Conservation (phyloP, 2,888 invertebrate genomes). For the Lepas anatifera region DNA sequence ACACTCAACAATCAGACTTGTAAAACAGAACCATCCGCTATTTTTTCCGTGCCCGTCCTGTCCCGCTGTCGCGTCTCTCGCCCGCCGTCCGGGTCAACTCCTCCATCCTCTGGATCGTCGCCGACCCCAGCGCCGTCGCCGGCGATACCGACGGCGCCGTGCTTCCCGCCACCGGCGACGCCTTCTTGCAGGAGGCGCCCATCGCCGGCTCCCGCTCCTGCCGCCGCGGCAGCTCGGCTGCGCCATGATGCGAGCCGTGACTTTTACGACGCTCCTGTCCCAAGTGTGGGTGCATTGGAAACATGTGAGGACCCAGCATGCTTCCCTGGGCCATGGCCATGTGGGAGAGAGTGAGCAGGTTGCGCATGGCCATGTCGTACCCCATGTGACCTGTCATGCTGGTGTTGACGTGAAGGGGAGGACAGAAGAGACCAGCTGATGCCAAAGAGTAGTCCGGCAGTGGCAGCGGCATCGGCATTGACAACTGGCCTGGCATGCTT, state of each 20-base stretch:
- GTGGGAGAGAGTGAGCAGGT: constrained; percentile 5
- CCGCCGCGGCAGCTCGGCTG: background rate
- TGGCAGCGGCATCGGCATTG: background rate
- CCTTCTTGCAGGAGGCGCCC: constrained; percentile 4
- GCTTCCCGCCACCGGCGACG: background rate
- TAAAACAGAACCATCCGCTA: too few relatives aligned
- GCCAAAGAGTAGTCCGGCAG: background rate
- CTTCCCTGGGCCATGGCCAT: constrained; percentile 7
- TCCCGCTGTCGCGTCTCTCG: background rate
- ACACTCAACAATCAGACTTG: too few relatives aligned
- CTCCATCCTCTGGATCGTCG: background rate
- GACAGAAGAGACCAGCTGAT: background rate
- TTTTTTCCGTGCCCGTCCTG: background rate
- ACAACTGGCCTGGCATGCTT: background rate
- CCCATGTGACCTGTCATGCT: background rate
- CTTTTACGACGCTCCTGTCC: background rate
- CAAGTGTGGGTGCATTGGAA: background rate
- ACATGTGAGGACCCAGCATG: background rate
- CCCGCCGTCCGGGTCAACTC: background rate
- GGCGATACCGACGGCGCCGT: background rate
- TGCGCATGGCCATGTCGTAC: constrained; percentile 6
- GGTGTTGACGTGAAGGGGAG: background rate
- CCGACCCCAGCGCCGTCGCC: background rate
- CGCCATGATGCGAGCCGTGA: background rate
- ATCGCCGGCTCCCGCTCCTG: background rate